These are phyloP conservation scores for Tenthredo amoena DNA, from an alignment of 2,888 invertebrate species.

Conservation along the genomic window DNA sequence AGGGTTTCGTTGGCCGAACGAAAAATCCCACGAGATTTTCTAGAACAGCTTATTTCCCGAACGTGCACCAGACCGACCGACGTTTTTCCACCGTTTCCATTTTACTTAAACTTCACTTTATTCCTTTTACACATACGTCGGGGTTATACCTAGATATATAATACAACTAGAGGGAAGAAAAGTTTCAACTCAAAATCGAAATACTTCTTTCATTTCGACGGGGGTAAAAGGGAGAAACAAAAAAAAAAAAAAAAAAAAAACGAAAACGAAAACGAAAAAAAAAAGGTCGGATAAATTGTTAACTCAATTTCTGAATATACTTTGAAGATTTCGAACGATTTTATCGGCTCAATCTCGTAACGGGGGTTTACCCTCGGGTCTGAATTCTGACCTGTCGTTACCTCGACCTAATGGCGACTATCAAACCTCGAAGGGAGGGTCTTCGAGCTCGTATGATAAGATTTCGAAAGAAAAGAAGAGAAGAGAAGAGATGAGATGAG, in stretches of 20 bases:
- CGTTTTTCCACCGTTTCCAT: conserved; percentile 24
- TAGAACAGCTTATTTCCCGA: conserved; percentile 40
- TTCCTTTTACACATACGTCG: neutral
- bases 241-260: neutral
- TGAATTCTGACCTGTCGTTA: conserved; percentile 31
- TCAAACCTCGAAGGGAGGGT: conserved; percentile 13
- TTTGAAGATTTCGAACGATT: neutral
- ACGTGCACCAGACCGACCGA: neutral
- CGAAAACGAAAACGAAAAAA: neutral
- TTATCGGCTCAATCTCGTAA: neutral
- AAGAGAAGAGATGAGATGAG: neutral
- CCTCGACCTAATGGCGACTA: conserved; percentile 34
- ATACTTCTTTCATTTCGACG: neutral
- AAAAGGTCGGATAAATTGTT: neutral
- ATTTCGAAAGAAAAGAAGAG: neutral
- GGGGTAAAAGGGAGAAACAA: neutral
- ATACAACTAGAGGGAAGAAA: neutral
- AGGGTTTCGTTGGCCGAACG: conserved; percentile 5
- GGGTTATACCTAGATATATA: neutral
- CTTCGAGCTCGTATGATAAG: conserved; percentile 9
- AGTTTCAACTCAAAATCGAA: neutral
- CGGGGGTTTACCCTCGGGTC: neutral
- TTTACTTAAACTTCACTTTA: conserved; percentile 32
- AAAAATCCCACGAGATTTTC: conserved; percentile 1
- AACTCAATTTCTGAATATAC: neutral